A percentile compares a stretch with the other conserved stretches of the same genome.
Conservation (phyloP, 2,797 vertebrate species). For the Enteromius thamalakanensis region DNA sequence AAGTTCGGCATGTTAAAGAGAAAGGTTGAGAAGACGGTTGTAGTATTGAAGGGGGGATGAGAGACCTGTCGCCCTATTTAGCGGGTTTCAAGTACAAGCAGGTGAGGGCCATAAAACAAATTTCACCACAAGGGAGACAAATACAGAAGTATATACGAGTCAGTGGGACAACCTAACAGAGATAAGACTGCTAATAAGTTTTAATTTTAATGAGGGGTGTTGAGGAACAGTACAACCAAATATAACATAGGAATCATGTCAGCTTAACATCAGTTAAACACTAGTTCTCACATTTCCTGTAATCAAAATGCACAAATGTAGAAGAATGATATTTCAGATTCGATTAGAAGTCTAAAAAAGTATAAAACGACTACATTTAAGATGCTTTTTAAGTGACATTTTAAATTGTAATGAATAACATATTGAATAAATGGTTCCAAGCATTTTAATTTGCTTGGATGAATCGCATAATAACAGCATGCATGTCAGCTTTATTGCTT, state of each 20-base stretch:
- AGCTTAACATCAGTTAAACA: background rate
- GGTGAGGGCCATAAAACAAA: slow-evolving; percentile 26
- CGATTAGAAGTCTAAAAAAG: background rate
- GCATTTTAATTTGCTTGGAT: background rate
- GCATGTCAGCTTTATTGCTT: background rate
- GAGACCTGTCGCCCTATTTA: slow-evolving; percentile 47
- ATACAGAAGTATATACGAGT: slow-evolving; percentile 7
- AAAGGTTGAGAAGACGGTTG: slow-evolving; percentile 44
- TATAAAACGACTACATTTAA: background rate
- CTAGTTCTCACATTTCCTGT: background rate
- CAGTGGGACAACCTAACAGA: background rate
- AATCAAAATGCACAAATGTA: background rate
- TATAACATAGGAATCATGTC: background rate
- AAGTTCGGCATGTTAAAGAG: slow-evolving; percentile 53
- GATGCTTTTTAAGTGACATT: background rate
- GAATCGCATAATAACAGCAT: background rate
- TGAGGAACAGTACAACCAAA: background rate
- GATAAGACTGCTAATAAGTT: background rate
- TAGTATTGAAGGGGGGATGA: slow-evolving; percentile 20
- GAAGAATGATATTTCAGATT: background rate
- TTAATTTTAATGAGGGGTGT: background rate
- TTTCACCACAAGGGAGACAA: slow-evolving; percentile 5
- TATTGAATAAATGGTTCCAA: background rate
- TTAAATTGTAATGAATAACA: background rate
- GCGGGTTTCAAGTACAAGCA: slow-evolving; percentile 24